Percentiles rank a stretch among this genome's conserved stretches.
Evolutionary conservation across 1,140 invertebrate genomes (phyloP).

Genomic region (Lineus longissimus): DNA sequence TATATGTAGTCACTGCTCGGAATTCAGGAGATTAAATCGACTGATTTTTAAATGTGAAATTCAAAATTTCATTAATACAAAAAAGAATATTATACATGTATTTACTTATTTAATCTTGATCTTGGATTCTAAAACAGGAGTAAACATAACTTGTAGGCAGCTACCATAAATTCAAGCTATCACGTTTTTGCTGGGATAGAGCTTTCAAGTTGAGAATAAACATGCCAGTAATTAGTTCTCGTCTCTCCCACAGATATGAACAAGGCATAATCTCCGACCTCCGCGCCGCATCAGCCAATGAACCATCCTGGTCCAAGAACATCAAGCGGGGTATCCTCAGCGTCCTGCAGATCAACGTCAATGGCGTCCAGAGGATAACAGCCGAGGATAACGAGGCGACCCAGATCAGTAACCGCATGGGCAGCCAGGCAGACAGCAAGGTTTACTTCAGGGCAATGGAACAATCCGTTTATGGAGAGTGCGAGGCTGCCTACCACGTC

Average conservation of each 20-base stretch:
- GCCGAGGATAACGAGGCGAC: background rate
- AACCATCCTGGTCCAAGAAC: conserved; percentile 50
- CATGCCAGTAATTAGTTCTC: background rate
- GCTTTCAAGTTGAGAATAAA: too few relatives aligned
- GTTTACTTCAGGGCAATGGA: conserved; percentile 22
- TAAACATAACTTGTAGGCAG: too few relatives aligned
- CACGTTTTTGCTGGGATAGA: too few relatives aligned
- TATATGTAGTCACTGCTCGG: too few relatives aligned
- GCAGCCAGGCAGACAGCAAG: background rate
- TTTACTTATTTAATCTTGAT: too few relatives aligned
- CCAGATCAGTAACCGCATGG: background rate
- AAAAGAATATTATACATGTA: too few relatives aligned
- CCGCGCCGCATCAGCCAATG: conserved; percentile 23
- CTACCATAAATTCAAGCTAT: too few relatives aligned
- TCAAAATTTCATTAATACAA: too few relatives aligned
- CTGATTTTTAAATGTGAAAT: too few relatives aligned
- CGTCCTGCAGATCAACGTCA: conserved; percentile 44
- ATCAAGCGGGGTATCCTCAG: conserved; percentile 45
- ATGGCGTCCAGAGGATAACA: conserved; percentile 9
- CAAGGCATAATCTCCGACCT: conserved; percentile 27
- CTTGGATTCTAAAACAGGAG: too few relatives aligned
- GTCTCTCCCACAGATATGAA: conserved; percentile 20
- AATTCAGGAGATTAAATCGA: too few relatives aligned
- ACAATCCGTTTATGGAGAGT: conserved; percentile 18
- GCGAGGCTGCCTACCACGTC: conserved; percentile 21